Evolutionary conservation across 2,888 invertebrate species (phyloP), one percentile per base, ranked within the genome.

Genomic region (Asteroscopus sphinx): DNA sequence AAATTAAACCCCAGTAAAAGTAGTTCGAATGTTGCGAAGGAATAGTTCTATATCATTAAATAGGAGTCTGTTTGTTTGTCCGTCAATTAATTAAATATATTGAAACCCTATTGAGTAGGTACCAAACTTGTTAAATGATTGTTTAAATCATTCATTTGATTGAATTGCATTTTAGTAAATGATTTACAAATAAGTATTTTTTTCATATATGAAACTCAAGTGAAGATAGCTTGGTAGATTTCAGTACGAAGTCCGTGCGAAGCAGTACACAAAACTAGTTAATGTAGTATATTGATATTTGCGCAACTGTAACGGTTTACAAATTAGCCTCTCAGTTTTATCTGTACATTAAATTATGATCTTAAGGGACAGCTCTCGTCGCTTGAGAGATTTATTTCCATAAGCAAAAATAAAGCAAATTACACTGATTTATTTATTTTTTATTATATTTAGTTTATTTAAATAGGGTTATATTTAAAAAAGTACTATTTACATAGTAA

Each of bases 281-380:
- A 58, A 73, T 64, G 64, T 69, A 44, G 51, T 67, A 77, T 79
- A 81, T 78, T 77, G 60, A 76, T 80, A 82, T 86, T 86, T 85
- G 81, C 82, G 79, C 80, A 87, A 86, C 78, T 76, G 76, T 79
- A 76, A 82, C 82, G 73, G 80, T 81, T 87, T 83, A 87, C 85
- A 86, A 87, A 88, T 88, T 85, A 85, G 79, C 80, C 80, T 82
- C 81, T 88, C 80, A 77, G 80, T 84, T 82, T 88, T 88, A 89
- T 88, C 88, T 81, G 57, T 68, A 76, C 76, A 79, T 77, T 81
- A 80, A 85, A 82, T 84, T 86, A 82, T 79, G 65, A 61, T 65
- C 68, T 88, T 87, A 89, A 89, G 88, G 81, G 78, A 73, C 76
- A 76, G 83, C 48, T 51, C 42, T 66, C 17, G 26, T 3, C 21